Percentiles rank a stretch among this genome's conserved stretches.
Conservation (phyloP, 2,113 vertebrate genomes). For the Nycticorax nycticorax region DNA sequence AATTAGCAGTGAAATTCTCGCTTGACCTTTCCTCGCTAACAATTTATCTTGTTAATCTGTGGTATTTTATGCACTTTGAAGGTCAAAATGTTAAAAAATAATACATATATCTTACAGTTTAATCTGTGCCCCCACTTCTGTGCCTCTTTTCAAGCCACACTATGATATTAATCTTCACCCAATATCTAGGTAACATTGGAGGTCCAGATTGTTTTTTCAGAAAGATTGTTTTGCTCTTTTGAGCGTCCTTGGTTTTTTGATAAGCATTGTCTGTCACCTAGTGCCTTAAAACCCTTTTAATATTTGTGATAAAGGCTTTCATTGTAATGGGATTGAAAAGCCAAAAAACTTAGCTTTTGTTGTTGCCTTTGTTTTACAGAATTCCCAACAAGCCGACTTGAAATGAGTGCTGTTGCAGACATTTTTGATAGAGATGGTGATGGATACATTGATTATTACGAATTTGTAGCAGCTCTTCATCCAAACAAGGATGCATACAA, state of each 20-base stretch:
- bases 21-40: neutral
- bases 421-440: conserved; percentile 97
- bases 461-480: conserved; percentile 97
- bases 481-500: conserved; percentile 99
- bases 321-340: neutral
- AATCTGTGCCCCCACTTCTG: neutral
- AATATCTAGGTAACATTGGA: neutral
- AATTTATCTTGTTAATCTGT: neutral
- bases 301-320: neutral
- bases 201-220: neutral
- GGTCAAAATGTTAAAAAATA: neutral
- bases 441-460: conserved; percentile 98
- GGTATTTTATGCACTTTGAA: neutral
- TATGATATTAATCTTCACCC: neutral
- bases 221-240: neutral
- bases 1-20: neutral
- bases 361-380: conserved; percentile 69
- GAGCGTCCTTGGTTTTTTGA: neutral
- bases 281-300: neutral
- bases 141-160: neutral
- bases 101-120: neutral
- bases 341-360: neutral
- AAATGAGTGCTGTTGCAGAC: conserved; percentile 99
- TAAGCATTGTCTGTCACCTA: neutral
- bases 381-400: conserved; percentile 95